phyloP scores from a whole-genome alignment of 1,140 invertebrate species.

The Argopecten irradians region DNA sequence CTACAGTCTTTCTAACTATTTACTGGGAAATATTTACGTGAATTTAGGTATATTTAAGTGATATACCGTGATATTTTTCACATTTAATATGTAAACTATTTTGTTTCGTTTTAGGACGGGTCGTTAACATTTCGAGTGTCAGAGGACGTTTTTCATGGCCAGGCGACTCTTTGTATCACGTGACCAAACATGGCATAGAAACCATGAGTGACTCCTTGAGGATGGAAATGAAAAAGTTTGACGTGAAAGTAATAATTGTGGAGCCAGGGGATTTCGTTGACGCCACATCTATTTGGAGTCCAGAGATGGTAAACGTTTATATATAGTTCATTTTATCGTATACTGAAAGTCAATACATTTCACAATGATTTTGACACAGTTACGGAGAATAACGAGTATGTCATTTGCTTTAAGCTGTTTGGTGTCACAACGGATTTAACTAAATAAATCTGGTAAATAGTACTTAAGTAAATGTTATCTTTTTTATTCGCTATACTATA shows the following conservation, averaged over 20 bases:
- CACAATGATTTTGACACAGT: background rate
- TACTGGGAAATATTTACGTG: too few species aligned
- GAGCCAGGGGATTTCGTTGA: slow-evolving; percentile 74
- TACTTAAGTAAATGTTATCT: background rate
- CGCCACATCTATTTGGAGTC: slow-evolving; percentile 58
- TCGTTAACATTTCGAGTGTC: slow-evolving; percentile 90
- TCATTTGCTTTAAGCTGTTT: background rate
- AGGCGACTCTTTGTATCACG: slow-evolving; percentile 85
- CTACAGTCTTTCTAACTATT: too few species aligned
- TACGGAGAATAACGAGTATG: background rate
- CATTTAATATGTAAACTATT: too few species aligned
- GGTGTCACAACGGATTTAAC: too few species aligned
- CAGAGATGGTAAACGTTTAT: slow-evolving; percentile 48
- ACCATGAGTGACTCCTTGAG: slow-evolving; percentile 72
- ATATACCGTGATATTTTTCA: too few species aligned
- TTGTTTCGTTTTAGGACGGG: slow-evolving; percentile 78
- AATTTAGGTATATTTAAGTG: too few species aligned
- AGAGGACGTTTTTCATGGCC: slow-evolving; percentile 85
- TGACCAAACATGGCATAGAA: slow-evolving; percentile 86
- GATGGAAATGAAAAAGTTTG: slow-evolving; percentile 71
- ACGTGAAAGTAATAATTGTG: slow-evolving; percentile 70
- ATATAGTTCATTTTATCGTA: too few species aligned
- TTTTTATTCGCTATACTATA: background rate
- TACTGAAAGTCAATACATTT: background rate
- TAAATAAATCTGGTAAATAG: too few species aligned